These are phyloP conservation scores for Arothron firmamentum DNA, from an alignment of 2,113 vertebrate genomes.

Conservation along the genomic window DNA sequence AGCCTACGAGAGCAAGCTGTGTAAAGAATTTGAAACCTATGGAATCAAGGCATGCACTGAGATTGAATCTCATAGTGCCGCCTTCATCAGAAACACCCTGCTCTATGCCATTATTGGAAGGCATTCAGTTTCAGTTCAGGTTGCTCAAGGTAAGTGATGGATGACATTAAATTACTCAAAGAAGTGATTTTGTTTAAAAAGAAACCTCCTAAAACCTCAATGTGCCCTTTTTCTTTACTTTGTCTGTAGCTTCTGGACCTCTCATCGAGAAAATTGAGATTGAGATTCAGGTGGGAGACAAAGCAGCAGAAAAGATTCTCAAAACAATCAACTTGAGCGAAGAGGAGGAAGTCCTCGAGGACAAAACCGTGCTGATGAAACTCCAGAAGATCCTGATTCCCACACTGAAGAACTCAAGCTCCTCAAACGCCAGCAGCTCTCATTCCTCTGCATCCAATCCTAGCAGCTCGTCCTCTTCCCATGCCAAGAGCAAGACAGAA, in stretches of 20 bases:
- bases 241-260: conserved; percentile 62
- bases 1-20: conserved; percentile 53
- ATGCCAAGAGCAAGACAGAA: conserved; percentile 1
- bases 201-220: not conserved
- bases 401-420: conserved; percentile 48
- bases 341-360: conserved; percentile 54
- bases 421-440: no score
- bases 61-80: conserved; percentile 63
- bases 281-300: conserved; percentile 77
- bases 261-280: conserved; percentile 77
- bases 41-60: conserved; percentile 74
- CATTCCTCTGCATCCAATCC: no score
- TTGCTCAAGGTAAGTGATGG: conserved; percentile 72
- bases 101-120: conserved; percentile 72
- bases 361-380: conserved; percentile 70
- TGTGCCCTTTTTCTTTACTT: conserved; percentile 17
- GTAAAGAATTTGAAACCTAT: conserved; percentile 54
- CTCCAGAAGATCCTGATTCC: conserved; percentile 74
- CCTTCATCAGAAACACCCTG: conserved; percentile 53
- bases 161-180: not conserved
- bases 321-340: conserved; percentile 52
- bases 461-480: conserved; percentile 44
- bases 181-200: not conserved
- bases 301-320: conserved; percentile 74
- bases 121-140: conserved; percentile 57